Conservation (phyloP, 1,140 invertebrate species). For the Rhopalosiphum maidis region DNA sequence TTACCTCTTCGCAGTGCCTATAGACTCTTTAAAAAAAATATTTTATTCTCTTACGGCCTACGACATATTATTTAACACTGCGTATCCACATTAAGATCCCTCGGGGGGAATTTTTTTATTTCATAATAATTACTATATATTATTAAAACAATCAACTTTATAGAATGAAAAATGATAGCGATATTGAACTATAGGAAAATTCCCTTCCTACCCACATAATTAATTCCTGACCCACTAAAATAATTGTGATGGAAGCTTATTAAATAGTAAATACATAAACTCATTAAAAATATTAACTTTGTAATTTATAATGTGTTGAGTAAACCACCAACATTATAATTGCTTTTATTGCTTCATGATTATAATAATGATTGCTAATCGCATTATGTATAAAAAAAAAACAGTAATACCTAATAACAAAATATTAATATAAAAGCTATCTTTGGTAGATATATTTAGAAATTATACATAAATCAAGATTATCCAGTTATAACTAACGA, state of each 20-base stretch:
- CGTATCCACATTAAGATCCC: background rate
- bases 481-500: too few species aligned
- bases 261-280: background rate
- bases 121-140: background rate
- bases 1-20: too few species aligned
- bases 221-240: background rate
- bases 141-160: background rate
- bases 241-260: background rate
- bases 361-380: background rate
- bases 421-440: background rate
- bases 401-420: background rate
- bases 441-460: too few species aligned
- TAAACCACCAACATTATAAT: background rate
- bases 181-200: background rate
- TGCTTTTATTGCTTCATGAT: background rate
- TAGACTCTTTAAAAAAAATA: background rate
- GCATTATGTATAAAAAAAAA: background rate
- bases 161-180: background rate
- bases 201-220: background rate
- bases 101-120: background rate
- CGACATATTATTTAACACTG: background rate
- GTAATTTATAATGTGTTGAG: background rate
- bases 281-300: background rate
- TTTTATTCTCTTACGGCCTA: background rate
- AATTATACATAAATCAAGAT: too few species aligned